Evolutionary conservation across 2,888 invertebrate species (phyloP).

Genomic region (Bombylius discolor): DNA sequence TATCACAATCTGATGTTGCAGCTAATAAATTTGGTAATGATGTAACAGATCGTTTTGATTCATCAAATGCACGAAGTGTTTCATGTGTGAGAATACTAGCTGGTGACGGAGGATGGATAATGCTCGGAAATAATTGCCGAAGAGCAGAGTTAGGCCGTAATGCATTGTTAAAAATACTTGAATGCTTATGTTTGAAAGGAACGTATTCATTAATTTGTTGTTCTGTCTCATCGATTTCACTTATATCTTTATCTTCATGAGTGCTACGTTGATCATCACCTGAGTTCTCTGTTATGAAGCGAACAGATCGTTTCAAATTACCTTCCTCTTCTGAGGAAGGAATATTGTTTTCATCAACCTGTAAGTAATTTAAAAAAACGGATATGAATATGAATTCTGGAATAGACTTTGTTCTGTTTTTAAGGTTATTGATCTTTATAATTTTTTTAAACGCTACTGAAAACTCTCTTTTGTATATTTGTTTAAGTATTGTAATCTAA

Average conservation of each 20-base stretch:
- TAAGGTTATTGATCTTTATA: too few relatives aligned
- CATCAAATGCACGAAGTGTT: constrained; percentile 57
- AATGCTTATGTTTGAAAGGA: constrained; percentile 33
- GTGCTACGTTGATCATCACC: constrained; percentile 18
- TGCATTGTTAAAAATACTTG: constrained; percentile 35
- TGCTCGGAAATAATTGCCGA: constrained; percentile 66
- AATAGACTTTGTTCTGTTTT: too few relatives aligned
- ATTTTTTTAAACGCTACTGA: too few relatives aligned
- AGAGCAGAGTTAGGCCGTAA: constrained; percentile 62
- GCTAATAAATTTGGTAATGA: constrained; percentile 31
- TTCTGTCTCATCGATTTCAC: constrained; percentile 28
- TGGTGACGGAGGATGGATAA: constrained; percentile 48
- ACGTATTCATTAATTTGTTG: constrained; percentile 34
- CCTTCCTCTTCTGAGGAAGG: constrained; percentile 39
- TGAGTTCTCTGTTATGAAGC: constrained; percentile 45
- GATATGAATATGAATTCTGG: too few relatives aligned
- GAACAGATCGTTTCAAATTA: constrained; percentile 48
- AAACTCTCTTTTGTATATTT: too few relatives aligned
- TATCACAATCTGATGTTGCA: constrained; percentile 44
- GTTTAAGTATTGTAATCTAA: too few relatives aligned
- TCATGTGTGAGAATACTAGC: constrained; percentile 56
- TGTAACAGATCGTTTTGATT: constrained; percentile 44
- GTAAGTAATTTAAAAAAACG: neutral
- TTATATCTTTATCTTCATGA: constrained; percentile 21
- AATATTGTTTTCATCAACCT: constrained; percentile 26